Conservation (phyloP, 2,113 vertebrate species). For the Coreoperca whiteheadi region DNA sequence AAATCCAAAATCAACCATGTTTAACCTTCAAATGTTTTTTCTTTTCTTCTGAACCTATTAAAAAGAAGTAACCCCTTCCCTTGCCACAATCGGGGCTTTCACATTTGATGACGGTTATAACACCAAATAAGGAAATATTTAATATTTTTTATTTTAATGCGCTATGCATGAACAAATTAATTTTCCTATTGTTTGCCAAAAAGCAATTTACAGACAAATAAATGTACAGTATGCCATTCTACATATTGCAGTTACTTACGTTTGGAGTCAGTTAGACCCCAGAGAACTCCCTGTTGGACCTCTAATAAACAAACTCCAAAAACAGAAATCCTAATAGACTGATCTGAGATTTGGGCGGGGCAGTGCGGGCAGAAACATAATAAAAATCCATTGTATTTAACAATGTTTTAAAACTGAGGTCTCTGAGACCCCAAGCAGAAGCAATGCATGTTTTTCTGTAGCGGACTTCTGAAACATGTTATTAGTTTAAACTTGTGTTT, state of each 20-base stretch:
- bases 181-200: not conserved
- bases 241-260: not conserved
- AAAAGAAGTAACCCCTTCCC: not conserved
- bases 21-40: not conserved
- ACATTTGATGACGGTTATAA: not conserved
- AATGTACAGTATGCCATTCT: not conserved
- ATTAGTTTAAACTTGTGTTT: not conserved
- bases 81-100: not conserved
- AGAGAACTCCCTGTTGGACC: not conserved
- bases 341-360: not conserved
- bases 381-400: not conserved
- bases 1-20: not conserved
- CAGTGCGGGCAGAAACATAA: not conserved
- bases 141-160: not conserved
- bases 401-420: not conserved
- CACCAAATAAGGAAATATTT: not conserved
- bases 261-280: not conserved
- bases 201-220: not conserved
- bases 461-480: not conserved
- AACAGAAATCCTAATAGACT: not conserved
- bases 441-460: not conserved
- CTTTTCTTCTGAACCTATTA: not conserved
- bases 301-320: not conserved
- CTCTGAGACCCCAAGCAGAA: too few species aligned
- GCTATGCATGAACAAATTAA: not conserved